Percentiles rank a stretch among this genome's conserved stretches.
phyloP scores from a whole-genome alignment of 2,888 invertebrate species.

The Germaria angustata region DNA sequence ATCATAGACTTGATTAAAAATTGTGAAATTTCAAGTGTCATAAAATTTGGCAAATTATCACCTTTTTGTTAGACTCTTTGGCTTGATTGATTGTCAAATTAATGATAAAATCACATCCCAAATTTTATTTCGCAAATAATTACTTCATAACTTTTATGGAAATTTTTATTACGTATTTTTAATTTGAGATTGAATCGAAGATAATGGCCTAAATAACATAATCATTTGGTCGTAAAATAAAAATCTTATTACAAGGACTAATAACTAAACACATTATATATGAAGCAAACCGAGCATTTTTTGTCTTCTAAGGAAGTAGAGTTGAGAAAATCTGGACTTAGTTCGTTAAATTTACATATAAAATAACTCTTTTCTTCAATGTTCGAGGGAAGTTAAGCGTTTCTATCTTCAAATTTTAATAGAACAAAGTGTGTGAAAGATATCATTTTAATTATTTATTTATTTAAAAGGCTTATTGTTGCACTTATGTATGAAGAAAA shows the following conservation, averaged over 20 bases:
- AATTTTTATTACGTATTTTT: not conserved
- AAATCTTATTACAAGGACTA: not conserved
- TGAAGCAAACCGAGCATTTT: no score
- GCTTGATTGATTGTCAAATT: slow-evolving; percentile 2
- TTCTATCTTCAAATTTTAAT: no score
- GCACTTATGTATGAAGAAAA: no score
- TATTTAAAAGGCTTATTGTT: no score
- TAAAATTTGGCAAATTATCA: slow-evolving; percentile 30
- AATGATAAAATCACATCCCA: not conserved
- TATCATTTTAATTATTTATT: no score
- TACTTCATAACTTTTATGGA: slow-evolving; percentile 3
- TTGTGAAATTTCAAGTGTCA: slow-evolving; percentile 40
- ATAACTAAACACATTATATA: not conserved
- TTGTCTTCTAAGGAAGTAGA: no score
- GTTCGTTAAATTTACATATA: no score
- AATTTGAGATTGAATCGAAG: not conserved
- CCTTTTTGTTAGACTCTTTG: not conserved
- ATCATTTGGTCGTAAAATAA: slow-evolving; percentile 23
- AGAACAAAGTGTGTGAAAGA: no score
- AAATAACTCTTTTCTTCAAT: no score
- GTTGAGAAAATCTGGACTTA: no score
- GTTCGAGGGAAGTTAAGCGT: no score
- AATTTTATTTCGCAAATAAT: not conserved
- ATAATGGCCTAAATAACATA: not conserved
- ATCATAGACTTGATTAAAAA: slow-evolving; percentile 23